Conservation (phyloP, 2,888 invertebrate genomes). For the Branchipolynoe longqiensis region DNA sequence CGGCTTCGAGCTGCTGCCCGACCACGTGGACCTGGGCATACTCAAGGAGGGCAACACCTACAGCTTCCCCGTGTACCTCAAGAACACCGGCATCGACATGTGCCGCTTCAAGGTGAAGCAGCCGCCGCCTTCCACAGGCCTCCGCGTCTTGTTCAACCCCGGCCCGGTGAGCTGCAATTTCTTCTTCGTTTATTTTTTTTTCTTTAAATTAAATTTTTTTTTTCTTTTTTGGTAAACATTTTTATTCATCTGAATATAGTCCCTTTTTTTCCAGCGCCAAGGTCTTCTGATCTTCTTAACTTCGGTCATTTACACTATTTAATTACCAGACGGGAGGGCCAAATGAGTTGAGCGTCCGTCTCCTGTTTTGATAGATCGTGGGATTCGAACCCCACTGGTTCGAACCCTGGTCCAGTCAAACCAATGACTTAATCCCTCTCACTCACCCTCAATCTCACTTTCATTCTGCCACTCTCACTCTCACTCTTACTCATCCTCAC, state of each 20-base stretch:
- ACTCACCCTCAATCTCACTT: too few species aligned
- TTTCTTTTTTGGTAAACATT: not conserved
- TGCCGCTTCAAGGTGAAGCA: constrained; percentile 81
- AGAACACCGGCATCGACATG: constrained; percentile 81
- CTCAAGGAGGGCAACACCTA: constrained; percentile 81
- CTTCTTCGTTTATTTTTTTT: not conserved
- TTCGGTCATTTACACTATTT: too few species aligned
- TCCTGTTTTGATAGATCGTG: too few species aligned
- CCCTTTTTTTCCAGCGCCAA: too few species aligned
- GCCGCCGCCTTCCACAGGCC: constrained; percentile 81
- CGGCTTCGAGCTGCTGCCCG: constrained; percentile 79
- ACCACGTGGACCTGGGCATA: constrained; percentile 80
- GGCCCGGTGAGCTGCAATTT: constrained; percentile 77
- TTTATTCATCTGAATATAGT: not conserved
- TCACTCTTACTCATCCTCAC: too few species aligned
- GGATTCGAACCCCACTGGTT: too few species aligned
- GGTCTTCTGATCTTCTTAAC: too few species aligned
- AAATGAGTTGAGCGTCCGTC: too few species aligned
- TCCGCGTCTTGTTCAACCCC: constrained; percentile 79
- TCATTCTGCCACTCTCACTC: too few species aligned
- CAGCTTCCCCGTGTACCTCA: constrained; percentile 74
- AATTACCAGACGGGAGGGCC: too few species aligned
- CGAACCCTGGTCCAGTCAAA: too few species aligned
- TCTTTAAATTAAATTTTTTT: not conserved
- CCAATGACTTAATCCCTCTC: too few species aligned